These are phyloP conservation scores for Orchesella flavescens DNA, from an alignment of 2,888 invertebrate genomes.

Conservation along the genomic window DNA sequence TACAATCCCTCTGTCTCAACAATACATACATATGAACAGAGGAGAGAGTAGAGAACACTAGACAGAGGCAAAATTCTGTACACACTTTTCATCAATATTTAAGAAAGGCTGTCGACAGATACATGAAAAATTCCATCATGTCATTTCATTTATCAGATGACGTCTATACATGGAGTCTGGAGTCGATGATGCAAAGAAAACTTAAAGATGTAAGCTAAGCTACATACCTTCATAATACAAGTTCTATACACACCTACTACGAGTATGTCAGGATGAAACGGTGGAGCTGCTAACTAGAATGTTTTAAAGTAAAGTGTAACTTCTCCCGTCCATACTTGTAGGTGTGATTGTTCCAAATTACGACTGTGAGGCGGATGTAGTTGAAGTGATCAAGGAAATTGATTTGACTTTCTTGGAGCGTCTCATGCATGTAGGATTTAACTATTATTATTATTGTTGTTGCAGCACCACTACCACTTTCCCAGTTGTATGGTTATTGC, in stretches of 20 bases:
- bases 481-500: slow-evolving; percentile 40
- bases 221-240: not conserved
- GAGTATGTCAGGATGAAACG: not conserved
- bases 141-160: slow-evolving; percentile 57
- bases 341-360: slow-evolving; percentile 55
- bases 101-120: slow-evolving; percentile 48
- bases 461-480: slow-evolving; percentile 44
- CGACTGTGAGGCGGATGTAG: slow-evolving; percentile 56
- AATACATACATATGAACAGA: no score
- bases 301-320: slow-evolving; percentile 34
- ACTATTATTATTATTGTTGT: slow-evolving; percentile 50
- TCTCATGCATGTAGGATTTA: slow-evolving; percentile 56
- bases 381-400: slow-evolving; percentile 60
- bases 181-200: not conserved
- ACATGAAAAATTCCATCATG: slow-evolving; percentile 52
- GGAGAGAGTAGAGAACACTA: no score
- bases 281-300: slow-evolving; percentile 4
- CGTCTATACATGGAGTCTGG: slow-evolving; percentile 38
- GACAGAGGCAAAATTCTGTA: not conserved
- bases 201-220: slow-evolving; percentile 1
- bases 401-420: slow-evolving; percentile 59
- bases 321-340: slow-evolving; percentile 9
- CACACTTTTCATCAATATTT: slow-evolving; percentile 44
- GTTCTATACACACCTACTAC: not conserved
- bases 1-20: no score